Percentiles rank a stretch among this genome's conserved stretches.
Evolutionary conservation across 1,140 invertebrate species (phyloP).

Genomic region (Heliconius congener): DNA sequence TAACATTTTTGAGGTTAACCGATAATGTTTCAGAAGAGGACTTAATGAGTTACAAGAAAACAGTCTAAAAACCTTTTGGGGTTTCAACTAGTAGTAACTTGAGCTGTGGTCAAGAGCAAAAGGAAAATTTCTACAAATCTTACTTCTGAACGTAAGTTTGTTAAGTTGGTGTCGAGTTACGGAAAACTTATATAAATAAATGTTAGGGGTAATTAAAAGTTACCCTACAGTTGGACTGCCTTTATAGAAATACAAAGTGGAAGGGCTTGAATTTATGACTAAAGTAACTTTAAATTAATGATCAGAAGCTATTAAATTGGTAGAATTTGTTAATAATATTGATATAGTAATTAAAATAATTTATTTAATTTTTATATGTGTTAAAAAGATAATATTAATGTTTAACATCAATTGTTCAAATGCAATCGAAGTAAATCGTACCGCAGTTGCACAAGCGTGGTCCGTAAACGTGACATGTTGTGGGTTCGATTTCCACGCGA

Average conservation of each 20-base stretch:
- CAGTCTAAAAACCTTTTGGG: conserved; percentile 6
- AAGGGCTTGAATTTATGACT: neutral
- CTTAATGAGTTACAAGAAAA: conserved; percentile 6
- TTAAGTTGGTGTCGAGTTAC: neutral
- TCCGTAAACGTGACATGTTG: too few species aligned
- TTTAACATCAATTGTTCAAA: too few species aligned
- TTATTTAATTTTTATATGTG: too few species aligned
- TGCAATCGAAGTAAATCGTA: too few species aligned
- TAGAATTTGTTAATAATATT: too few species aligned
- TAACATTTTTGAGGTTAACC: neutral
- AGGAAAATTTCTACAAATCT: neutral
- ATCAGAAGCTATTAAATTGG: too few species aligned
- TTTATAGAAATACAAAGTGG: neutral
- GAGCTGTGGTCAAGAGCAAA: conserved; percentile 9
- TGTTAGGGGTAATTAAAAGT: conserved; percentile 7
- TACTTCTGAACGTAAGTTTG: neutral
- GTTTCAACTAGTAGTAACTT: neutral
- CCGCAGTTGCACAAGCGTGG: too few species aligned
- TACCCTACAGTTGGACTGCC: neutral
- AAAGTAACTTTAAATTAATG: too few species aligned
- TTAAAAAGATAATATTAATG: too few species aligned
- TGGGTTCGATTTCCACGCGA: too few species aligned
- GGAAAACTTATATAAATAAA: conserved; percentile 6
- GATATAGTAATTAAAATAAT: too few species aligned
- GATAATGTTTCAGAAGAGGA: conserved; percentile 1